Base-by-base conservation (phyloP, 2,888 invertebrate species). In the Caenorhabditis macrosperma region DNA sequence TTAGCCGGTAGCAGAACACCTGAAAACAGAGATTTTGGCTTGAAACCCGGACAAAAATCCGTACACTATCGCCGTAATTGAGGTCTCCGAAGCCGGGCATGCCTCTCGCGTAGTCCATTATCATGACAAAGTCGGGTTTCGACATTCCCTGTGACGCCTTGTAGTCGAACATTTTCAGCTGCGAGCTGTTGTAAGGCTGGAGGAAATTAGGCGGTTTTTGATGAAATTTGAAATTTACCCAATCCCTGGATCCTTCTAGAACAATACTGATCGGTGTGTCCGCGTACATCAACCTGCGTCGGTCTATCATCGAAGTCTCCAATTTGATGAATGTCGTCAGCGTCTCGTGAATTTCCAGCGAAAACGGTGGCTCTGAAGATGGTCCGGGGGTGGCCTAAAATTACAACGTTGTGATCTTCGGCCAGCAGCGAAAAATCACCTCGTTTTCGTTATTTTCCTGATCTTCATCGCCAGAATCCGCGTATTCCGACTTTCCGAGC, bases 11-110 rank as follows among this genome's bases (percentile, higher is more conserved):
- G 33, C 63, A 77, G 30, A 77, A 77, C 1, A 72, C 71, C 71
- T 71, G 71, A 30, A 59, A 59, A 35, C 17, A 5, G 54, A 54
- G 9, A 54, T 38, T 30, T 57, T 28, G 9, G 15, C 22, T 50
- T 28, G 26, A 17, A 50, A 35, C 50, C 50, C 20, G 26, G 3
- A 28, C 48, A 22, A 6, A 4, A 6, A 15, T 12, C 35, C 20
- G 50, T 33, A 74, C 74, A 66, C 66, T 75, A 33, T 77, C 68
- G 6, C 46, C 59, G 48, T 77, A 63, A 12, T 63, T 69, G 20
- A 77, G 41, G 20, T 69, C 77, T 15, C 63, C 77, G 24, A 69
- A 77, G 17, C 77, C 77, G 22, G 77, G 77, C 63, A 77, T 57
- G 20, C 63, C 68, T 38, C 69, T 46, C 9, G 69, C 61, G 30